These are phyloP conservation scores for Acrocephalus scirpaceus DNA, from an alignment of 2,797 vertebrate species.

Conservation along the genomic window DNA sequence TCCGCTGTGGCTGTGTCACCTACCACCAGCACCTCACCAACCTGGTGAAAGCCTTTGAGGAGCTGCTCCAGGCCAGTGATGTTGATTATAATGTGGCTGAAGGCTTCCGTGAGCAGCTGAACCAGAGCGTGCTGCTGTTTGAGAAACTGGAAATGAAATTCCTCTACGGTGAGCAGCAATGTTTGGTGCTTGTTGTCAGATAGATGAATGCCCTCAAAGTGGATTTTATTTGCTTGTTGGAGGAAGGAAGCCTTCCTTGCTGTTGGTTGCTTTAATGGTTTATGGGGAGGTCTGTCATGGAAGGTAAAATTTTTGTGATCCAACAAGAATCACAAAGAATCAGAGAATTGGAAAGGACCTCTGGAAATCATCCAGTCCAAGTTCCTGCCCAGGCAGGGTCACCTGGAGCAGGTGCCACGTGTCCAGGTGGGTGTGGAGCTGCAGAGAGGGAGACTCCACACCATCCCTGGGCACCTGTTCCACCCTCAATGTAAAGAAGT, in stretches of 20 bases:
- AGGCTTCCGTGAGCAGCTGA: conserved; percentile 86
- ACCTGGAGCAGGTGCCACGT: neutral
- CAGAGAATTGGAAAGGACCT: neutral
- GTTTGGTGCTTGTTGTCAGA: neutral
- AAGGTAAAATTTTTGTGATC: neutral
- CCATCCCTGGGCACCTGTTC: neutral
- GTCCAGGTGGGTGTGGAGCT: neutral
- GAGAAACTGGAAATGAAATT: conserved; percentile 85
- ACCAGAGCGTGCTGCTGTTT: conserved; percentile 84
- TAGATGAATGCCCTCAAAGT: fast-evolving
- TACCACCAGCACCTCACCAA: conserved; percentile 85
- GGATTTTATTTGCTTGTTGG: neutral
- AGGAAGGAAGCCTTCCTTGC: neutral
- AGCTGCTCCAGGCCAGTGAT: conserved; percentile 84
- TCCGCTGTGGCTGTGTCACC: conserved; percentile 79
- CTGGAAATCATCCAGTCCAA: neutral
- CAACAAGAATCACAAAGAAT: neutral
- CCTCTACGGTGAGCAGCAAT: conserved; percentile 76
- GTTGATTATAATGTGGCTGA: conserved; percentile 80
- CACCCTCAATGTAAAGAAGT: fast-evolving
- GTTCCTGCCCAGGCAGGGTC: neutral
- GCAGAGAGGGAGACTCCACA: neutral
- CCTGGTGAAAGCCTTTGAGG: conserved; percentile 84
- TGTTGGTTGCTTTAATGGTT: neutral
- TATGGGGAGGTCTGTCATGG: neutral